Conservation (phyloP, 2,113 vertebrate species). For the Pungitius pungitius region DNA sequence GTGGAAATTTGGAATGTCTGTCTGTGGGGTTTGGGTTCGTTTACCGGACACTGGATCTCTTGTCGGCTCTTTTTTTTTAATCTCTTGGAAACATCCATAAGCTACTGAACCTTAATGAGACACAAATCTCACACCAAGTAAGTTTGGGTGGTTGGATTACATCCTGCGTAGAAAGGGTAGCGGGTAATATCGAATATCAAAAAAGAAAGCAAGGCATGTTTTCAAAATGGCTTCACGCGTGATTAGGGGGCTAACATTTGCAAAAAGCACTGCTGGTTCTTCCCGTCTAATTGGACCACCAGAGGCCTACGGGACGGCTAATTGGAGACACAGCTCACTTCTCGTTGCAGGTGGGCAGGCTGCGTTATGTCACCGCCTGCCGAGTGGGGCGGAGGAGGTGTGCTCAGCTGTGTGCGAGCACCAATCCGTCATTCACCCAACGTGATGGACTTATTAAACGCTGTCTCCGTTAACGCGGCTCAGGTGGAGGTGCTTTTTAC, state of each 20-base stretch:
- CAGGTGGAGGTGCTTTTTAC: too few relatives aligned
- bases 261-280: neutral
- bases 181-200: too few relatives aligned
- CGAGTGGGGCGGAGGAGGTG: neutral
- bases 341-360: neutral
- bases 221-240: neutral
- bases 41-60: too few relatives aligned
- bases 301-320: neutral
- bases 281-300: neutral
- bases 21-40: too few relatives aligned
- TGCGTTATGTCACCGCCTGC: neutral
- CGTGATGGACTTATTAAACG: neutral
- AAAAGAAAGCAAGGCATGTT: neutral
- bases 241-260: neutral
- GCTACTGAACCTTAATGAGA: too few relatives aligned
- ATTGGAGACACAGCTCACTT: neutral
- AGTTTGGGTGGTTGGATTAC: too few relatives aligned
- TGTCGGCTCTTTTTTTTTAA: too few relatives aligned
- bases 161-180: too few relatives aligned
- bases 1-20: neutral
- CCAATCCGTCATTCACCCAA: neutral
- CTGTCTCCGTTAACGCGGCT: too few relatives aligned
- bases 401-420: conserved; percentile 4
- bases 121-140: too few relatives aligned
- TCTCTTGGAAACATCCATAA: too few relatives aligned